Conservation (phyloP, 1,140 invertebrate genomes). For the Antheraea pernyi region DNA sequence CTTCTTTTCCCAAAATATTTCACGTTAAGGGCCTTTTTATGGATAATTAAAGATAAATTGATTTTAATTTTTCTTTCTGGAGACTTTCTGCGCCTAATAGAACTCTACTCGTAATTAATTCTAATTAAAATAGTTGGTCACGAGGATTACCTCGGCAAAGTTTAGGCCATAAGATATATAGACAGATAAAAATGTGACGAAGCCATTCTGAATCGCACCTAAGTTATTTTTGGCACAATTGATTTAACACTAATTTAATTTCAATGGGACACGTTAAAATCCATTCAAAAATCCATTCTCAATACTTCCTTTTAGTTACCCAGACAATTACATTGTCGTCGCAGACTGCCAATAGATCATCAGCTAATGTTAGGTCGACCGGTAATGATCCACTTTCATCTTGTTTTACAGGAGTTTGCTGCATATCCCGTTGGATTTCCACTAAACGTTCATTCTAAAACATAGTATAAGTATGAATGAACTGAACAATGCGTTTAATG, state of each 20-base stretch:
- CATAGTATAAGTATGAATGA: neutral
- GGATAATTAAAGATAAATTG: no score
- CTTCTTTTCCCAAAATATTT: neutral
- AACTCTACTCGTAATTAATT: no score
- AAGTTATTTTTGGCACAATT: neutral
- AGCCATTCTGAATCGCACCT: neutral
- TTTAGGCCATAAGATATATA: neutral
- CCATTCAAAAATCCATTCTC: conserved; percentile 43
- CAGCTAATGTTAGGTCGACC: conserved; percentile 46
- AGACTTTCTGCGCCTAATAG: no score
- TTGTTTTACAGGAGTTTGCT: conserved; percentile 23
- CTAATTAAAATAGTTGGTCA: no score
- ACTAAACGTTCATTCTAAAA: conserved; percentile 59
- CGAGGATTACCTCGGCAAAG: no score
- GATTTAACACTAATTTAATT: neutral
- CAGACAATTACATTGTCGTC: conserved; percentile 69
- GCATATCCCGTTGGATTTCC: conserved; percentile 38
- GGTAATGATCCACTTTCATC: conserved; percentile 31
- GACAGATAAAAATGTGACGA: neutral
- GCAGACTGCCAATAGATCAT: conserved; percentile 46
- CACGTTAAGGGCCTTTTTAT: no score
- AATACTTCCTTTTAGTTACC: conserved; percentile 52
- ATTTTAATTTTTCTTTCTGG: no score
- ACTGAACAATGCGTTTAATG: no score
- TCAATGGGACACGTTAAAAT: neutral